A percentile compares a stretch with the other conserved stretches of the same genome.
Conservation (phyloP, 2,888 invertebrate genomes). For the Drosophila histrio region DNA sequence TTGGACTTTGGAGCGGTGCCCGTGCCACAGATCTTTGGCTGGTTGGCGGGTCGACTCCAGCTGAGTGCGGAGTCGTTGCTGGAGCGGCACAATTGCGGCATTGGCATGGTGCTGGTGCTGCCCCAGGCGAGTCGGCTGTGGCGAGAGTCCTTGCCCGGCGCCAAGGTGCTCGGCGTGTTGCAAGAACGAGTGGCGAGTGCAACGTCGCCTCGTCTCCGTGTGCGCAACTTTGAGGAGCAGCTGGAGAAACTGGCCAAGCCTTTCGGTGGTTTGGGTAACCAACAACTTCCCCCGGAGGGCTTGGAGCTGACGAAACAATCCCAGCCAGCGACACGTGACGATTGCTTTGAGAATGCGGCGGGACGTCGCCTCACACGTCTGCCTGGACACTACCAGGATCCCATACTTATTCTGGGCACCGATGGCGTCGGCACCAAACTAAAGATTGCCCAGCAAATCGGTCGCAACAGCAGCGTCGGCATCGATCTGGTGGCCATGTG, state of each 20-base stretch:
- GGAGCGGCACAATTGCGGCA: conserved; percentile 97
- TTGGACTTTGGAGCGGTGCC: conserved; percentile 90
- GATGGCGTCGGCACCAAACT: conserved; percentile 99
- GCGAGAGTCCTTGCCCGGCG: conserved; percentile 83
- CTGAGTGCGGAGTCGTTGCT: conserved; percentile 92
- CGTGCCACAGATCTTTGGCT: conserved; percentile 93
- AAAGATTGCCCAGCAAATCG: conserved; percentile 93
- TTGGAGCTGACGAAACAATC: conserved; percentile 30
- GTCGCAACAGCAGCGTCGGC: conserved; percentile 92
- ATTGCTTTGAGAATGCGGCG: conserved; percentile 60
- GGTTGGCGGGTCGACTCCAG: conserved; percentile 91
- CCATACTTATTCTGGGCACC: conserved; percentile 95
- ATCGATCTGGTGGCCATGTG: conserved; percentile 99
- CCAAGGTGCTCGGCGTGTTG: conserved; percentile 85
- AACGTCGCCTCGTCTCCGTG: conserved; percentile 82
- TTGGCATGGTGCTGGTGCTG: conserved; percentile 93
- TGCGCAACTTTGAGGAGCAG: conserved; percentile 89
- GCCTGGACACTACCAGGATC: conserved; percentile 86
- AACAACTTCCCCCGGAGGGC: conserved; percentile 37
- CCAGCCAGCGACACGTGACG: conserved; percentile 56
- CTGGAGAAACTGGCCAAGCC: conserved; percentile 85
- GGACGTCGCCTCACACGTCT: conserved; percentile 82
- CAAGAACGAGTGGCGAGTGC: conserved; percentile 35
- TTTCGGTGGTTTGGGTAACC: conserved; percentile 69
- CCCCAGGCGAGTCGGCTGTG: conserved; percentile 85